Percentiles rank a stretch among this genome's conserved stretches.
phyloP scores from a whole-genome alignment of 1,140 invertebrate genomes.

The Anastrepha obliqua region DNA sequence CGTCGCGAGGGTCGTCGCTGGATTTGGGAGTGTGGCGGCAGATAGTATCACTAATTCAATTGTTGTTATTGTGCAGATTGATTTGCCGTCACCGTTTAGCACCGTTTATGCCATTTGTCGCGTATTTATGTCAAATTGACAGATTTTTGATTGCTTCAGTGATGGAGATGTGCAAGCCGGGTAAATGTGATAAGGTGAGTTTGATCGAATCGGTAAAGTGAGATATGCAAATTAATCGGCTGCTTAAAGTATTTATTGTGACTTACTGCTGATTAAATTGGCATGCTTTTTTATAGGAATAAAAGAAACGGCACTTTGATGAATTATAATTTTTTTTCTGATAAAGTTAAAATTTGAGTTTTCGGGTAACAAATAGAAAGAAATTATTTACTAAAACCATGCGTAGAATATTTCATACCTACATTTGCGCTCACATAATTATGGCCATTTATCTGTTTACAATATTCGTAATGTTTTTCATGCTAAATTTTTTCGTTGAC shows the following conservation, averaged over 20 bases:
- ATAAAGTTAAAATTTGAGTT: too few relatives aligned
- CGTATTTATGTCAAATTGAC: constrained; percentile 41
- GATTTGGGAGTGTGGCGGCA: neutral
- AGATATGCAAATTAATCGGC: constrained; percentile 18
- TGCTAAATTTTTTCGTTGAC: too few relatives aligned
- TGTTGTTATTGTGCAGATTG: constrained; percentile 25
- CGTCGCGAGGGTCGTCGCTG: neutral
- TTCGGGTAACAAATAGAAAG: too few relatives aligned
- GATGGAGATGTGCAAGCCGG: neutral
- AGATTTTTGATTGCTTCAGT: neutral
- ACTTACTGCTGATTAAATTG: neutral
- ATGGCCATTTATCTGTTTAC: too few relatives aligned
- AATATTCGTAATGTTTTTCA: too few relatives aligned
- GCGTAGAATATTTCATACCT: too few relatives aligned
- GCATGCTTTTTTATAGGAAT: neutral
- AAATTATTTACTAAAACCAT: too few relatives aligned
- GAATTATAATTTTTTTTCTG: too few relatives aligned
- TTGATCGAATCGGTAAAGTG: neutral
- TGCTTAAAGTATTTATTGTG: neutral
- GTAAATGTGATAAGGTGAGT: constrained; percentile 48
- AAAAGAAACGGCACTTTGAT: too few relatives aligned
- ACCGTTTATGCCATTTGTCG: constrained; percentile 32
- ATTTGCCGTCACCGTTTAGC: constrained; percentile 17
- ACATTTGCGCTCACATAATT: too few relatives aligned
- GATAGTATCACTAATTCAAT: constrained; percentile 37